Evolutionary conservation across 2,797 vertebrate species (phyloP).

Genomic region (Chromis chromis): DNA sequence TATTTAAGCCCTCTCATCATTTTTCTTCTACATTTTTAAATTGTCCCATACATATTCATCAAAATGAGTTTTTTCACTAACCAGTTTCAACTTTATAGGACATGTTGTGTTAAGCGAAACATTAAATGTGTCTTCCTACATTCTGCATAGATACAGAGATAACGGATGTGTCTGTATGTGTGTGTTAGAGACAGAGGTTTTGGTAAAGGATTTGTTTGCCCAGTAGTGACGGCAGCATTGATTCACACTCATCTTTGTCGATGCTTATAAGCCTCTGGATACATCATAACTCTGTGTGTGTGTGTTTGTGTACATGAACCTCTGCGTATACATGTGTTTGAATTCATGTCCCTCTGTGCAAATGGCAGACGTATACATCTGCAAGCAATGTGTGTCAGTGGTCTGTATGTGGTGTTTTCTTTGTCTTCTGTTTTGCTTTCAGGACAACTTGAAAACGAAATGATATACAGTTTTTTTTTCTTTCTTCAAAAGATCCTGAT

Average conservation of each 20-base stretch:
- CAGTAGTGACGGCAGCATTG: slow-evolving; percentile 81
- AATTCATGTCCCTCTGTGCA: slow-evolving; percentile 34
- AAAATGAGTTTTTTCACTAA: too few relatives aligned
- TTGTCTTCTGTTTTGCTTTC: not conserved
- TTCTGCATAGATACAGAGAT: slow-evolving; percentile 22
- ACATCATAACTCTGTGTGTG: slow-evolving; percentile 77
- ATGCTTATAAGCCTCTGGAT: slow-evolving; percentile 83
- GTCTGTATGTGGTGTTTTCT: slow-evolving; percentile 16
- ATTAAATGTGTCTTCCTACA: slow-evolving; percentile 14
- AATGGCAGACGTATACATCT: not conserved
- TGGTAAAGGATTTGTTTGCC: slow-evolving; percentile 81
- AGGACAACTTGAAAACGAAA: not conserved
- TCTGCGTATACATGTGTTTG: slow-evolving; percentile 43
- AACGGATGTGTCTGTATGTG: slow-evolving; percentile 10
- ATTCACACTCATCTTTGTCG: slow-evolving; percentile 85
- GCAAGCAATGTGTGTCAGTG: slow-evolving; percentile 1
- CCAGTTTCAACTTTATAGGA: not conserved
- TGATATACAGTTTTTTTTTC: not conserved
- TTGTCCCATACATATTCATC: too few relatives aligned
- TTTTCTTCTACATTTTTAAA: not conserved
- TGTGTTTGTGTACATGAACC: slow-evolving; percentile 45
- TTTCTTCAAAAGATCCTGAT: not conserved
- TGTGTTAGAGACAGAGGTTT: slow-evolving; percentile 62
- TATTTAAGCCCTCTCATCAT: not conserved
- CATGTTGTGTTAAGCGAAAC: slow-evolving; percentile 6